These are phyloP conservation scores for Neodiprion lecontei DNA, from an alignment of 1,140 invertebrate genomes.

Conservation along the genomic window DNA sequence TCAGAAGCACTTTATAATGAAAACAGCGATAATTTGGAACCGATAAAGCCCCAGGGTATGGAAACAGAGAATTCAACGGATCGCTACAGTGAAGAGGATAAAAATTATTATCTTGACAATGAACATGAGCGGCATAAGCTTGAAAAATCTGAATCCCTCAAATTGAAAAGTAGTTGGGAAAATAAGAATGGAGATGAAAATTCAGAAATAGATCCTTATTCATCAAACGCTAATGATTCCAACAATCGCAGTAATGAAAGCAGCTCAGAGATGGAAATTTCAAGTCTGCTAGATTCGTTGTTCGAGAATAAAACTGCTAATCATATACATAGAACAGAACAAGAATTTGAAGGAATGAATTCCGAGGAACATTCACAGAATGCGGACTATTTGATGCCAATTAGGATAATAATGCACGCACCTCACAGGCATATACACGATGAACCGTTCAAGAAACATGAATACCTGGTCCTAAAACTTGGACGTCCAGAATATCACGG, in stretches of 20 bases:
- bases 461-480: slow-evolving; percentile 41
- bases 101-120: too few species aligned
- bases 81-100: background rate
- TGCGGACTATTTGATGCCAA: slow-evolving; percentile 25
- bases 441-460: slow-evolving; percentile 33
- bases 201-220: background rate
- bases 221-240: background rate
- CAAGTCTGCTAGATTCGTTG: background rate
- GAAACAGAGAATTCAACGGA: background rate
- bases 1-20: too few species aligned
- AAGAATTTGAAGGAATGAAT: background rate
- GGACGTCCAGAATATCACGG: slow-evolving; percentile 39
- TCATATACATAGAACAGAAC: background rate
- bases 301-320: background rate
- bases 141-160: too few species aligned
- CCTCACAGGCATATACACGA: slow-evolving; percentile 43
- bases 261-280: background rate
- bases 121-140: too few species aligned
- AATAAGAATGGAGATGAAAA: background rate
- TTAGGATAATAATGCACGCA: slow-evolving; percentile 47
- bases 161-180: background rate
- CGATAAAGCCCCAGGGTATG: background rate
- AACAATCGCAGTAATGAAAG: background rate
- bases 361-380: slow-evolving; percentile 17
- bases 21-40: background rate